phyloP scores from a whole-genome alignment of 2,888 invertebrate genomes.

The Andrena hattorfiana region DNA sequence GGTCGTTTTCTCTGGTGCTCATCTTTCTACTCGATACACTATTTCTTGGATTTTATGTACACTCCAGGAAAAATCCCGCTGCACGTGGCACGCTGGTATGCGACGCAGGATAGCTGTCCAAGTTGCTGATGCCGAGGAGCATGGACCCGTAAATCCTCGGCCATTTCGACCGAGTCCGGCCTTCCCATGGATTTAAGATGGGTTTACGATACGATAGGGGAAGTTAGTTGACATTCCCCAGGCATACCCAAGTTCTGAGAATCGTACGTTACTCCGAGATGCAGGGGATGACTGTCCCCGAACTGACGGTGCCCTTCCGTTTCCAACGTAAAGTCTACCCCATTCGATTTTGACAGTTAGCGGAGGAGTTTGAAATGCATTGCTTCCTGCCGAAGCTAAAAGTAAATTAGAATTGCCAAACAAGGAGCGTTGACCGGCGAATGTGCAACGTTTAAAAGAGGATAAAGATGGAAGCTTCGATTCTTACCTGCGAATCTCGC shows the following conservation, averaged over 20 bases:
- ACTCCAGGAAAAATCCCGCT: background rate
- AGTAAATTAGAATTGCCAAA: too few species aligned
- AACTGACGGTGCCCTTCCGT: background rate
- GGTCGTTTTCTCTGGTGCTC: background rate
- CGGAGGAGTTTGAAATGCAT: too few species aligned
- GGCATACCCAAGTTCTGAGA: background rate
- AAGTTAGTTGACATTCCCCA: slow-evolving; percentile 26
- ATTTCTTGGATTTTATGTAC: background rate
- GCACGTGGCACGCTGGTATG: slow-evolving; percentile 4
- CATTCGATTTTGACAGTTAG: too few species aligned
- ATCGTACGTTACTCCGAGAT: slow-evolving; percentile 9
- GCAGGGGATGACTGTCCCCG: background rate
- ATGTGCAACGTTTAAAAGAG: too few species aligned
- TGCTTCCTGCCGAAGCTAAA: too few species aligned
- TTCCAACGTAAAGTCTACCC: background rate
- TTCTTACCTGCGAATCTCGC: too few species aligned
- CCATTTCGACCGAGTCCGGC: slow-evolving; percentile 14
- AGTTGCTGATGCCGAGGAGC: slow-evolving; percentile 17
- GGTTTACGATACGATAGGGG: slow-evolving; percentile 25
- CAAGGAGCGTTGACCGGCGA: too few species aligned
- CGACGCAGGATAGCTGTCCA: background rate
- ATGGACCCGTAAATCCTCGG: slow-evolving; percentile 13
- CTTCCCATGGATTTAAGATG: slow-evolving; percentile 32
- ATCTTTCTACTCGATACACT: background rate
- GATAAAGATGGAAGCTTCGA: too few species aligned